Evolutionary conservation across 2,888 invertebrate genomes (phyloP).

Genomic region (Entomobrya proxima): DNA sequence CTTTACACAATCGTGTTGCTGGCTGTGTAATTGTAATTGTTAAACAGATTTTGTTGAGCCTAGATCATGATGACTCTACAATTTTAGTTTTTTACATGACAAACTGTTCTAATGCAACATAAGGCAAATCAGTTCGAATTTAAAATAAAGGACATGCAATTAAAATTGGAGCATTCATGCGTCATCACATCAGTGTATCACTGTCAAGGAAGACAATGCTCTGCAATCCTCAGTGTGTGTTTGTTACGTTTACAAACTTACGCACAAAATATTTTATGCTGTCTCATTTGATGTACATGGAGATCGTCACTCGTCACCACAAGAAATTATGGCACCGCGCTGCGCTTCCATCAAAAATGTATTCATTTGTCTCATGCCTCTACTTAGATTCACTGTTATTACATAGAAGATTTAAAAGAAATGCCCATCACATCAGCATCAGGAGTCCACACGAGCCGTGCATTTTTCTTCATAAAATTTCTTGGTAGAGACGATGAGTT

Average conservation of each 20-base stretch:
- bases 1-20: too few relatives aligned
- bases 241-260: not conserved
- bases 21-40: too few relatives aligned
- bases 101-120: too few relatives aligned
- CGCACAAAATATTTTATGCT: not conserved
- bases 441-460: slow-evolving; percentile 22
- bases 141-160: not conserved
- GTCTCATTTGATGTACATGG: not conserved
- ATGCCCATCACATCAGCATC: not conserved
- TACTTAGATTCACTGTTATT: not conserved
- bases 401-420: not conserved
- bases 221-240: too few relatives aligned
- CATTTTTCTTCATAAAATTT: slow-evolving; percentile 22
- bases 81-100: too few relatives aligned
- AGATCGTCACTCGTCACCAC: not conserved
- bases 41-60: too few relatives aligned
- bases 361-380: slow-evolving; percentile 11
- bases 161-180: slow-evolving; percentile 52
- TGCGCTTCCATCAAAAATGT: not conserved
- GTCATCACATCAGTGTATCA: slow-evolving; percentile 1
- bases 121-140: not conserved
- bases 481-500: not conserved
- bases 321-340: not conserved
- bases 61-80: too few relatives aligned
- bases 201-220: not conserved